Evolutionary conservation across 2,113 vertebrate species (phyloP), one percentile per base, ranked within the genome.

Genomic region (Carettochelys insculpta): DNA sequence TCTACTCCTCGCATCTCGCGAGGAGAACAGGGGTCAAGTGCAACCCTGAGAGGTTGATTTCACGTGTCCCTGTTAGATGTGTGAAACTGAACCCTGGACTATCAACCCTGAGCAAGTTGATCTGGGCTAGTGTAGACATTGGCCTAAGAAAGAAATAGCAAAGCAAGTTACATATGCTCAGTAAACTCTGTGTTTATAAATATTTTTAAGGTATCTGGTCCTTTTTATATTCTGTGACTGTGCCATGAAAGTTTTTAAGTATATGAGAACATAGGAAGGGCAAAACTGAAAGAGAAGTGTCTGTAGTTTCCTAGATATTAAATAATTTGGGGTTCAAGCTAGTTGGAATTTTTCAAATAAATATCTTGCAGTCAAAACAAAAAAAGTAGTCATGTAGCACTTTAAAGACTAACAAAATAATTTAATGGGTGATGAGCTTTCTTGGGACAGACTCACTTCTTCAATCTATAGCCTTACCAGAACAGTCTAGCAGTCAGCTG

Each of bases 251-350:
- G 68, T 91, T 56, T 38, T 34, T 85, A 68, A 4, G 17, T 79
- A 12, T 52, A 31, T 24, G 0, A 77, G 22, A 71, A 54, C 10
- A 53, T 86, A 87, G 80, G 41, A 90, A 79, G n/a, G 31, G 52
- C 54, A 31, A 45, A 77, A 29, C 16, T 91, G 88, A 77, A 82
- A 41, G 38, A 45, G 1, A 56, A 85, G 87, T 65, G 47, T 68
- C 27, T 82, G 61, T 52, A 54, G 13, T 7, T 92, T 89, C 58
- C n/a, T 51, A 75, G 79, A 41, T 75, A 53, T 14, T 14, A 56
- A 22, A 34, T 20, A 25, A 11, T 5, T 4, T 4, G 12, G 0
- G 9, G 3, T 77, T 75, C 52, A 53, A 20, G 1, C 43, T 86
- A 4, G 73, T 81, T 6, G 1, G 34, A 76, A 11, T 41, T 86